Percentiles rank a stretch among this genome's conserved stretches.
These are phyloP conservation scores for Aramus guarauna DNA, from an alignment of 2,113 vertebrate species.

Conservation along the genomic window DNA sequence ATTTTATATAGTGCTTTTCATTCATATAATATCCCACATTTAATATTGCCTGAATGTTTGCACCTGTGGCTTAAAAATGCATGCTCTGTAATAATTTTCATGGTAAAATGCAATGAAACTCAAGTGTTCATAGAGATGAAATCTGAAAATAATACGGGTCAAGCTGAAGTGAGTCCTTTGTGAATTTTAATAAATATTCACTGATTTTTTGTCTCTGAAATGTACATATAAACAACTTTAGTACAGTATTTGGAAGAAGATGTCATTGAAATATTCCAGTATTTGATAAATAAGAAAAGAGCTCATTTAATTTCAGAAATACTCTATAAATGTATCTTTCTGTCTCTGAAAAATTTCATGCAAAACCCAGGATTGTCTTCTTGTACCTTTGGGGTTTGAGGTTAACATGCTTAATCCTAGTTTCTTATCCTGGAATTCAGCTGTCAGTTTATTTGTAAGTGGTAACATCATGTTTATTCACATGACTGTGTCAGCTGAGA, in stretches of 20 bases:
- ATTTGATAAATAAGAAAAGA: constrained; percentile 9
- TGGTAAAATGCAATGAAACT: not conserved
- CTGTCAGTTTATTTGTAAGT: constrained; percentile 9
- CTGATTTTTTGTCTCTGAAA: constrained; percentile 27
- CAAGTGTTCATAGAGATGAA: not conserved
- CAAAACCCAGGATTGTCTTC: not conserved
- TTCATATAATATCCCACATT: not conserved
- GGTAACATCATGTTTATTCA: constrained; percentile 24
- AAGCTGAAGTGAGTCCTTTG: not conserved
- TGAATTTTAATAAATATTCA: constrained; percentile 24
- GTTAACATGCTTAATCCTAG: constrained; percentile 16
- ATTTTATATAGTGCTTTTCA: not conserved
- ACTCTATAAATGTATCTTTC: not conserved
- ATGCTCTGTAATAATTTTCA: not conserved
- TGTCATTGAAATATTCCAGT: not conserved
- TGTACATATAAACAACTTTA: not conserved
- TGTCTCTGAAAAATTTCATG: not conserved
- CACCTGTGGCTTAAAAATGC: not conserved
- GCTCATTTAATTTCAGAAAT: constrained; percentile 6
- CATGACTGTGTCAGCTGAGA: not conserved
- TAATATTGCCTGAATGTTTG: not conserved
- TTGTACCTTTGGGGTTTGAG: not conserved
- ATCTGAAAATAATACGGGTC: not conserved
- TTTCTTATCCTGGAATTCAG: constrained; percentile 31
- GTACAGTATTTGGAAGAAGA: not conserved